A percentile compares a stretch with the other conserved stretches of the same genome.
phyloP scores from a whole-genome alignment of 2,113 vertebrate species.

The Speoplatyrhinus poulsoni region DNA sequence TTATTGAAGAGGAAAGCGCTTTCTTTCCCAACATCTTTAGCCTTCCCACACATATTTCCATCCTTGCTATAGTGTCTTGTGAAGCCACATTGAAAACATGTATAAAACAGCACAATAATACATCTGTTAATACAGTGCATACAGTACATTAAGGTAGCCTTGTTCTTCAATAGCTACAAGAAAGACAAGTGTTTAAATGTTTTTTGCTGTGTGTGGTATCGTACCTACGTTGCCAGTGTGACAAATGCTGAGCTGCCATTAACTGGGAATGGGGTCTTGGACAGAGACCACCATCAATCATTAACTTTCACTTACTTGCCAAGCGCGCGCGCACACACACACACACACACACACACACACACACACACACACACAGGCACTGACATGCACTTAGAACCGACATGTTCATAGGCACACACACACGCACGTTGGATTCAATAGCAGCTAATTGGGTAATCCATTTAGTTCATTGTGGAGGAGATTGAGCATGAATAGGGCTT shows the following conservation, averaged over 20 bases:
- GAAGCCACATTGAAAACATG: too few relatives aligned
- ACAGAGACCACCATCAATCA: slow-evolving; percentile 59
- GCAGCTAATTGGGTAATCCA: slow-evolving; percentile 75
- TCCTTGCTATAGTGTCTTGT: background rate
- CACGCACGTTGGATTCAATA: slow-evolving; percentile 50
- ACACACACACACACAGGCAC: slow-evolving; percentile 24
- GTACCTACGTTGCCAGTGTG: slow-evolving; percentile 44
- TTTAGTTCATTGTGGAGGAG: slow-evolving; percentile 73
- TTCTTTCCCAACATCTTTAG: slow-evolving; percentile 37
- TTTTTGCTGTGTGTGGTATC: slow-evolving; percentile 15
- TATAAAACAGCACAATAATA: too few relatives aligned
- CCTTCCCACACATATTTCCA: slow-evolving; percentile 21
- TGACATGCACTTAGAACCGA: background rate
- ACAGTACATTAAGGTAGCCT: too few relatives aligned
- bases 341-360: background rate
- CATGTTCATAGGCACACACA: background rate
- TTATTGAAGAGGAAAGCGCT: slow-evolving; percentile 48
- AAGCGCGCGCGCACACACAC: slow-evolving; percentile 1
- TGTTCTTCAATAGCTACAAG: too few relatives aligned
- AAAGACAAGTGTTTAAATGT: too few relatives aligned
- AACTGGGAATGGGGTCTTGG: slow-evolving; percentile 62
- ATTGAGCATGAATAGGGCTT: slow-evolving; percentile 68
- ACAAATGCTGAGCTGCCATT: slow-evolving; percentile 62
- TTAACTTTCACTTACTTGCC: slow-evolving; percentile 40
- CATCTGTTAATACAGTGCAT: too few relatives aligned